phyloP scores from a whole-genome alignment of 2,797 vertebrate species.

The Scolopax rusticola region DNA sequence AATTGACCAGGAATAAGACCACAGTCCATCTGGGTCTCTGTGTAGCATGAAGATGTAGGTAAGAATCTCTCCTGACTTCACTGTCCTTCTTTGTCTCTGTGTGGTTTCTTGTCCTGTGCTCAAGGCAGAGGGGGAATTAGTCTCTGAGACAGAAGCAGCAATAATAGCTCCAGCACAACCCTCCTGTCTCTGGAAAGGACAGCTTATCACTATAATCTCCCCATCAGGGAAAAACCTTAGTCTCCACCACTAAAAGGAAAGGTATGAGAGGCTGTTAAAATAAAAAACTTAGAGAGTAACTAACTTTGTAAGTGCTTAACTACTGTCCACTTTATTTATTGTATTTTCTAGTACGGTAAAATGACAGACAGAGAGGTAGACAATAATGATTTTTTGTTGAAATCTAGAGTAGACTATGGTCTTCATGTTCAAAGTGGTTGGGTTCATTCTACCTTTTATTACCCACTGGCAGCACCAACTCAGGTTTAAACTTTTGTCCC shows the following conservation, averaged over 20 bases:
- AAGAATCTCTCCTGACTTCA: neutral
- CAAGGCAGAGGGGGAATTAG: neutral
- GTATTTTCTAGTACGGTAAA: neutral
- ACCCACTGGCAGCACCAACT: neutral
- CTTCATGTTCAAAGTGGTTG: neutral
- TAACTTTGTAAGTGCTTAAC: neutral
- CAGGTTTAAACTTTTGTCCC: neutral
- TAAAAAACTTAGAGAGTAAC: neutral
- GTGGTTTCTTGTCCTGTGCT: neutral
- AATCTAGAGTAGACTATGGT: neutral
- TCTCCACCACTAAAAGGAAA: neutral
- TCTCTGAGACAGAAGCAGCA: neutral
- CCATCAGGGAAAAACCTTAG: neutral
- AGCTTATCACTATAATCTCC: neutral
- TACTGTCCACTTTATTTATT: neutral
- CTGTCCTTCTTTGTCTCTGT: neutral
- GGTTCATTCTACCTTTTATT: neutral
- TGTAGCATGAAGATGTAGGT: neutral
- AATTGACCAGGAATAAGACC: neutral
- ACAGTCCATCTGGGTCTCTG: neutral
- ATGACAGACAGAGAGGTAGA: neutral
- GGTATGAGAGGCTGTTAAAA: neutral
- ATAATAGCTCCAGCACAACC: neutral
- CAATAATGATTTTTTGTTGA: neutral
- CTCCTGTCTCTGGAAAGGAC: neutral